These are phyloP conservation scores for Nysson spinosus DNA, from an alignment of 2,888 invertebrate species.

Conservation along the genomic window DNA sequence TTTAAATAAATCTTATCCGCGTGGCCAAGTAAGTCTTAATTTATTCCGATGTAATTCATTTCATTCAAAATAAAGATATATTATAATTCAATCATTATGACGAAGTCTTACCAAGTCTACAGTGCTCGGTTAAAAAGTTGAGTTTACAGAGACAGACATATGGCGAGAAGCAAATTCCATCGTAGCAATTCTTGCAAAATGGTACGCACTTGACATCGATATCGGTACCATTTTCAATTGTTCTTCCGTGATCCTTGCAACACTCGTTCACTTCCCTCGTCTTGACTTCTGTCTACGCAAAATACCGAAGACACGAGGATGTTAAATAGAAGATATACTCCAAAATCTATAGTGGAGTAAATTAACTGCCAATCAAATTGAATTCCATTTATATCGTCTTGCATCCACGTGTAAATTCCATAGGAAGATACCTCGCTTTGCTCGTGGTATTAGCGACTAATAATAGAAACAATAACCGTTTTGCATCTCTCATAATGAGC, in stretches of 20 bases:
- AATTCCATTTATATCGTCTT: too few relatives aligned
- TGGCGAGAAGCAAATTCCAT: slow-evolving; percentile 81
- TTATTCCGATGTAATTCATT: not conserved
- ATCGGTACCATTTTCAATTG: slow-evolving; percentile 19
- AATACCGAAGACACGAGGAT: too few relatives aligned
- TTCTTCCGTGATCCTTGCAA: slow-evolving; percentile 84
- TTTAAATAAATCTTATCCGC: too few relatives aligned
- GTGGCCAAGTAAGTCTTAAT: not conserved
- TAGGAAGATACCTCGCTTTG: too few relatives aligned
- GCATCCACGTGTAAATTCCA: too few relatives aligned
- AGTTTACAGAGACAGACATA: slow-evolving; percentile 81
- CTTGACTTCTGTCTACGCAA: slow-evolving; percentile 84
- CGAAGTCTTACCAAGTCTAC: slow-evolving; percentile 64
- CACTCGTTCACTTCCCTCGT: slow-evolving; percentile 85
- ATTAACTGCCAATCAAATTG: too few relatives aligned
- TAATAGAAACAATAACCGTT: too few relatives aligned
- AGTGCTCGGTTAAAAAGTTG: slow-evolving; percentile 82
- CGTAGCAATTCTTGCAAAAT: slow-evolving; percentile 76
- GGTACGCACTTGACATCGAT: slow-evolving; percentile 72
- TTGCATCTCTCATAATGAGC: too few relatives aligned
- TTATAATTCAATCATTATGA: not conserved
- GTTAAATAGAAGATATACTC: too few relatives aligned
- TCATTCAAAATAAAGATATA: not conserved
- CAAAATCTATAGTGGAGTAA: too few relatives aligned
- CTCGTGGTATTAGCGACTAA: too few relatives aligned